Evolutionary conservation across 2,888 invertebrate species (phyloP), one percentile per base, ranked within the genome.

Genomic region (Scaeva pyrastri): DNA sequence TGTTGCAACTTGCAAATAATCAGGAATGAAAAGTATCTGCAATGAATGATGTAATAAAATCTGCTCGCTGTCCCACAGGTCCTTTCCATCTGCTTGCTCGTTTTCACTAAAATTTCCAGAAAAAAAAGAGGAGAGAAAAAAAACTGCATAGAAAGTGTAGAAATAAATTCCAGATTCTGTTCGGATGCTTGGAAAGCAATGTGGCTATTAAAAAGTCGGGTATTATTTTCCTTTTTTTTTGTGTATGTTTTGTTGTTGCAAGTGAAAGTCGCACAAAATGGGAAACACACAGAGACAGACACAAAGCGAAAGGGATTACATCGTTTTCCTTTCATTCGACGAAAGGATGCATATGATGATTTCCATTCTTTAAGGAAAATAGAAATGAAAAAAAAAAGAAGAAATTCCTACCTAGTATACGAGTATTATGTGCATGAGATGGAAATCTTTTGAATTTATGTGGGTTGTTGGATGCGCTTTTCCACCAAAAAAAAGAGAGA

Each of bases 261-360:
- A 45, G 66, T 84, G 84, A 84, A 84, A 84, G 79, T 84, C 56
- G 39, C 43, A 11, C 11, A 55, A 62, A 41, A 21, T 68, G 68
- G 68, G 60, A 58, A 23, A 16, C 36, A 39, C 39, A 60, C 50
- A 39, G 12, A 10, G 31, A 48, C 70, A 62, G 50, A 66, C 71
- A 45, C 62, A 50, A 45, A 60, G 62, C 76, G 81, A 77, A 81
- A 81, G 76, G 72, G 58, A 58, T 72, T 72, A 81, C 81, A 77
- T 11, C 58, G 31, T 77, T 82, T 82, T 77, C 82, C 78, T 83
- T 83, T 83, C 73, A 82, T 78, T 82, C 72, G 39, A 11, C 50
- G 36, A 72, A 72, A 82, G 82, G 82, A 82, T 82, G 66, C 66
- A 74, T 66, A 31, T 31, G 31, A 31, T 31, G 73, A 58, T 21